Percentiles rank a stretch among this genome's conserved stretches.
phyloP scores from a whole-genome alignment of 2,888 invertebrate species.

The Drosophila melanosoma region DNA sequence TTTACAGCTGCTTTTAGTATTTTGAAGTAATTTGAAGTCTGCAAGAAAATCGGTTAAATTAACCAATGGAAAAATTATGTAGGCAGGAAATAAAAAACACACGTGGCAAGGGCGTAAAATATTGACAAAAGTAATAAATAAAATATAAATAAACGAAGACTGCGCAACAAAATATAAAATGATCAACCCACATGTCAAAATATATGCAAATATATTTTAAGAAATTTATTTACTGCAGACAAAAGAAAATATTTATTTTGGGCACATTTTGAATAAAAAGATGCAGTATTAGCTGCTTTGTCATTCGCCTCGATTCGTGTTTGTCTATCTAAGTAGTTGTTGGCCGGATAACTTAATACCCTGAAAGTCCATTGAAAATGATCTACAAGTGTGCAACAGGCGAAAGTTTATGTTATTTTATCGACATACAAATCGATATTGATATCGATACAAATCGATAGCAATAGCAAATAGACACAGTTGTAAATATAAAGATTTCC shows the following conservation, averaged over 20 bases:
- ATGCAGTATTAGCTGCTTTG: conserved; percentile 43
- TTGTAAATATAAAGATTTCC: background rate
- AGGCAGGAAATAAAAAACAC: background rate
- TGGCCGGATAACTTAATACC: background rate
- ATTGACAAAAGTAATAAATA: background rate
- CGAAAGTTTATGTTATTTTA: fast-evolving
- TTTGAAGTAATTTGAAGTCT: background rate
- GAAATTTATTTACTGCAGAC: conserved; percentile 11
- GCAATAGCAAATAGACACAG: background rate
- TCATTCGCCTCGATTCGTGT: conserved; percentile 44
- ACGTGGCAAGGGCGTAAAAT: background rate
- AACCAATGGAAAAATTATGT: background rate
- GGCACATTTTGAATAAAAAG: conserved; percentile 11
- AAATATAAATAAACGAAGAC: conserved; percentile 32
- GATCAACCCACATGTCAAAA: conserved; percentile 2
- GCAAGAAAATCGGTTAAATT: background rate
- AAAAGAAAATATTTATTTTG: conserved; percentile 1
- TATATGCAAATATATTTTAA: conserved; percentile 50
- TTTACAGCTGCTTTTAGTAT: background rate
- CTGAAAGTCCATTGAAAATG: background rate
- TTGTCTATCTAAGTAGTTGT: conserved; percentile 38
- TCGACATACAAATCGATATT: background rate
- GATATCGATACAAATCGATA: background rate
- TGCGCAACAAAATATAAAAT: conserved; percentile 13
- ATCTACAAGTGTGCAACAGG: background rate